Percentiles rank a stretch among this genome's conserved stretches.
These are phyloP conservation scores for Thamnaconus septentrionalis DNA, from an alignment of 2,113 vertebrate species.

Conservation along the genomic window DNA sequence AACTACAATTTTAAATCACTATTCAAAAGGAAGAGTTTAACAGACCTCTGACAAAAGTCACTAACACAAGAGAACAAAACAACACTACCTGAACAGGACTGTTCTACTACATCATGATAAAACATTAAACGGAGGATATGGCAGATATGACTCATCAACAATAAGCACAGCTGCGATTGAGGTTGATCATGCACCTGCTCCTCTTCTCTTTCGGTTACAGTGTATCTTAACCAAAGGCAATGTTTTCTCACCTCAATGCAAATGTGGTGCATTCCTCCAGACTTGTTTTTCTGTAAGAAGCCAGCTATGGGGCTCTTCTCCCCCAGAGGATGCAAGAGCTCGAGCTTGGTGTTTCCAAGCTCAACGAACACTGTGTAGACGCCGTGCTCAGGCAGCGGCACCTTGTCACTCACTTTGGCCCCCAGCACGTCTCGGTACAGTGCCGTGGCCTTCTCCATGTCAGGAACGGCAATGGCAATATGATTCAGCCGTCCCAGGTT, in stretches of 20 bases:
- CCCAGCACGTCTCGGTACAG: conserved; percentile 88
- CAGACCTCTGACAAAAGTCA: too few relatives aligned
- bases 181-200: too few relatives aligned
- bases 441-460: conserved; percentile 84
- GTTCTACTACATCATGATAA: too few relatives aligned
- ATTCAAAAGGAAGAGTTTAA: too few relatives aligned
- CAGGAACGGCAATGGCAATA: conserved; percentile 90
- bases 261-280: conserved; percentile 95
- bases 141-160: too few relatives aligned
- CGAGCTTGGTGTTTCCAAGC: conserved; percentile 93
- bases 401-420: conserved; percentile 83
- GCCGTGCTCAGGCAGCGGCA: conserved; percentile 88
- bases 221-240: not conserved
- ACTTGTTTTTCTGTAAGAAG: conserved; percentile 91
- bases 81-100: too few relatives aligned
- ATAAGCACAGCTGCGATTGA: too few relatives aligned
- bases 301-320: conserved; percentile 87
- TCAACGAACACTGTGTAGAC: conserved; percentile 94
- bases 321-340: conserved; percentile 92
- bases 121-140: too few relatives aligned
- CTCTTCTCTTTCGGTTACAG: too few relatives aligned
- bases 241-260: conserved; percentile 89
- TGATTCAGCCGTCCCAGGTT: conserved; percentile 90
- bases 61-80: too few relatives aligned
- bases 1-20: too few relatives aligned